Conservation (phyloP, 2,888 invertebrate species). For the Mythimna vitellina region DNA sequence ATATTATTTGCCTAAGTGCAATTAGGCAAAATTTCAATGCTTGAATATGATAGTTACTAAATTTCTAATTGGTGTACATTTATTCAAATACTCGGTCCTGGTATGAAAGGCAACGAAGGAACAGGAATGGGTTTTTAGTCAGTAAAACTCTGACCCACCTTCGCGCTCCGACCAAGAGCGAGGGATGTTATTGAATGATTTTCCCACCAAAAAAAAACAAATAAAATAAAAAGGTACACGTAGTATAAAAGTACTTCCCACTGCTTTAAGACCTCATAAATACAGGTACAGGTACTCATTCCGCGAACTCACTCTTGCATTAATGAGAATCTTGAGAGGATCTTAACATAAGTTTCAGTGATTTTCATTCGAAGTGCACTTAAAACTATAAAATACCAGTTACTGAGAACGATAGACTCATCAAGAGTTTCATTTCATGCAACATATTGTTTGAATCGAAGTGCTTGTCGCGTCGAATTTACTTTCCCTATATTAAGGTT, state of each 20-base stretch:
- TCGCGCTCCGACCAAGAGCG: no score
- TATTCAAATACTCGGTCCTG: no score
- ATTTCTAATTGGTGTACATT: no score
- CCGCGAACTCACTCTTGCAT: conserved; percentile 1
- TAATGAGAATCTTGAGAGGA: conserved; percentile 13
- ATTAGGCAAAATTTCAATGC: background rate
- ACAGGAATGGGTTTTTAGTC: no score
- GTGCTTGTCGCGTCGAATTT: background rate
- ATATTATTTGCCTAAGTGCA: no score
- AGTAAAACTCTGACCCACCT: no score
- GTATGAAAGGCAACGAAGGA: no score
- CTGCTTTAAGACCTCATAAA: background rate
- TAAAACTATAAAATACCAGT: conserved; percentile 32
- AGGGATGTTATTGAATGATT: no score
- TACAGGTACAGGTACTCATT: background rate
- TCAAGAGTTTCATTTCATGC: conserved; percentile 3
- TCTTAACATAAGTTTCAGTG: conserved; percentile 11
- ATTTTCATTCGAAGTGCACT: conserved; percentile 30
- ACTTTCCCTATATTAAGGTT: no score
- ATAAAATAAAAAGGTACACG: no score
- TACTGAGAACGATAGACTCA: conserved; percentile 3
- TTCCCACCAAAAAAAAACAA: no score
- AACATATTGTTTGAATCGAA: no score
- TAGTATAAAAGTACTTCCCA: background rate
- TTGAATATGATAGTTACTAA: background rate